A percentile compares a stretch with the other conserved stretches of the same genome.
Evolutionary conservation across 2,888 invertebrate species (phyloP).

Genomic region (Torymus aiolomorphi): DNA sequence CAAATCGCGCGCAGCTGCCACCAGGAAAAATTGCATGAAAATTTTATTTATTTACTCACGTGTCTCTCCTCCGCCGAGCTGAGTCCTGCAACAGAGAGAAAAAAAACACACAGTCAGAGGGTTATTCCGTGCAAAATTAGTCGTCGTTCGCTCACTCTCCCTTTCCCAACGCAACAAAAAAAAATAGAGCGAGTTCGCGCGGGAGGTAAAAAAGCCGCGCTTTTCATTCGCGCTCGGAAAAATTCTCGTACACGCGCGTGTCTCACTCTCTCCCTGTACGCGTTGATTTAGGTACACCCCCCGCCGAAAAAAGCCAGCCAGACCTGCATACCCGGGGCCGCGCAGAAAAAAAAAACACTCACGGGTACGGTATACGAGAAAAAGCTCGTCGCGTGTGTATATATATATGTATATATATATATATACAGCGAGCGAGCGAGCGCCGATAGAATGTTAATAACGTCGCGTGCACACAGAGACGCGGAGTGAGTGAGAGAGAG

Average conservation of each 20-base stretch:
- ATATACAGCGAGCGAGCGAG: constrained; percentile 54
- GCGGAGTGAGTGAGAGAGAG: not conserved
- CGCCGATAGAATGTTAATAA: constrained; percentile 71
- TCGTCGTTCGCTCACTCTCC: constrained; percentile 2
- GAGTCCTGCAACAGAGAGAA: constrained; percentile 77
- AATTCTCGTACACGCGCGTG: constrained; percentile 26
- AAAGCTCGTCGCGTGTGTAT: not conserved
- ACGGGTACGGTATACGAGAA: not conserved
- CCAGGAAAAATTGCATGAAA: constrained; percentile 44
- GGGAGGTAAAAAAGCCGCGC: constrained; percentile 13
- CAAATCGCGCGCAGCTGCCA: constrained; percentile 2
- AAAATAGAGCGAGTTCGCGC: not conserved
- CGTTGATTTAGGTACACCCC: constrained; percentile 43
- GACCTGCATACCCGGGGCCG: not conserved
- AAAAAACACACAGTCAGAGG: constrained; percentile 50
- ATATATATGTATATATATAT: constrained; percentile 21
- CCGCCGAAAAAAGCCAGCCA: constrained; percentile 20
- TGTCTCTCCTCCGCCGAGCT: constrained; percentile 82
- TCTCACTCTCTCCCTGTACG: not conserved
- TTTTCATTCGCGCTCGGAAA: constrained; percentile 46
- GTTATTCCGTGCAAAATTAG: constrained; percentile 49
- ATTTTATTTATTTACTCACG: constrained; percentile 76
- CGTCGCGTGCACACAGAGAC: constrained; percentile 58
- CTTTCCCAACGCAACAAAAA: not conserved
- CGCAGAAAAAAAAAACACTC: constrained; percentile 20